Evolutionary conservation across 1,140 invertebrate species (phyloP).

Genomic region (Ridgeia piscesae): DNA sequence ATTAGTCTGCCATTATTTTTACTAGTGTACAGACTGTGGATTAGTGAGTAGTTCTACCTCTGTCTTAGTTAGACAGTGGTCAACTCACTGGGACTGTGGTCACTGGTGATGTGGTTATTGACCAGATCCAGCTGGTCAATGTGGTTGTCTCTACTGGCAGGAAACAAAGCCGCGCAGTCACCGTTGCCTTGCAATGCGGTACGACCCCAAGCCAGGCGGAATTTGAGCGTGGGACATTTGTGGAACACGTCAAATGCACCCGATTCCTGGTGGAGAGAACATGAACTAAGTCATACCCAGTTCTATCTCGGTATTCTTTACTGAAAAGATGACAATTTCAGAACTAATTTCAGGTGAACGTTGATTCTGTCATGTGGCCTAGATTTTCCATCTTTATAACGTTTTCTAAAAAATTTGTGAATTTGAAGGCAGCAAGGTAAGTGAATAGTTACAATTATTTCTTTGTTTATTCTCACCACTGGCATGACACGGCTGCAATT

Average conservation of each 20-base stretch:
- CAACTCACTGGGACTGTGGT: background rate
- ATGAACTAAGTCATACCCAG: background rate
- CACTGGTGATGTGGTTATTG: background rate
- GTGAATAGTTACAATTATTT: no score
- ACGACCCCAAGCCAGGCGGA: slow-evolving; percentile 77
- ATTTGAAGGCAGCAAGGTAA: no score
- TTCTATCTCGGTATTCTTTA: background rate
- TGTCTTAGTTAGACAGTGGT: background rate
- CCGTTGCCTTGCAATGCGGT: background rate
- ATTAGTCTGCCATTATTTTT: no score
- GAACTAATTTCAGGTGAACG: background rate
- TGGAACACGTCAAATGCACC: slow-evolving; percentile 57
- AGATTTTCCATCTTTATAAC: background rate
- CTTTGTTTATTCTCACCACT: no score
- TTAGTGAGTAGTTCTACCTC: no score
- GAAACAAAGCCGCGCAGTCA: background rate
- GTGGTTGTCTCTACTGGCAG: background rate
- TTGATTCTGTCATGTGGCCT: background rate
- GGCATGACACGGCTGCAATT: no score
- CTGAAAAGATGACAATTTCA: background rate
- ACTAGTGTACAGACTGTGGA: no score
- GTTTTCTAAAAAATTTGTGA: no score
- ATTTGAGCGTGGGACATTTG: slow-evolving; percentile 78
- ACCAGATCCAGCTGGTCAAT: background rate
- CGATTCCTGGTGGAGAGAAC: slow-evolving; percentile 34